These are phyloP conservation scores for Nemoura dubitans DNA, from an alignment of 2,888 invertebrate genomes.

Conservation along the genomic window DNA sequence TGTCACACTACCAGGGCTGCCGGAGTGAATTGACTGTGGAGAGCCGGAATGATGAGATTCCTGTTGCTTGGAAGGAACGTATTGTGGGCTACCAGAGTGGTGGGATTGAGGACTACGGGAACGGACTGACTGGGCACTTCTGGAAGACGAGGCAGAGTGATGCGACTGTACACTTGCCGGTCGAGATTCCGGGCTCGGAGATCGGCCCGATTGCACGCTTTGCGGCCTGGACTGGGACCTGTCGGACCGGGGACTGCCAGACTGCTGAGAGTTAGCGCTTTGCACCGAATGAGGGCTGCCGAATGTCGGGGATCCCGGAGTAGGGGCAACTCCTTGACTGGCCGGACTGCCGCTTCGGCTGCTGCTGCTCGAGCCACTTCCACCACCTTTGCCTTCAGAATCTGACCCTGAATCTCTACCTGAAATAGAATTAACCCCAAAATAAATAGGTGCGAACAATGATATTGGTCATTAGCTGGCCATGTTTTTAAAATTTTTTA, in stretches of 20 bases:
- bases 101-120: conserved; percentile 31
- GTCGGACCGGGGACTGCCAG: conserved; percentile 49
- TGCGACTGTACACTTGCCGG: conserved; percentile 57
- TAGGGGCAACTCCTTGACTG: conserved; percentile 59
- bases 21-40: neutral
- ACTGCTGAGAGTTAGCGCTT: conserved; percentile 45
- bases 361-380: conserved; percentile 58
- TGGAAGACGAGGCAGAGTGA: conserved; percentile 53
- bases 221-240: conserved; percentile 54
- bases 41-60: conserved; percentile 26
- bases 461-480: neutral
- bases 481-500: neutral
- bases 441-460: neutral
- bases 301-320: conserved; percentile 56
- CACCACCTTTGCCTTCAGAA: conserved; percentile 59
- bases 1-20: neutral
- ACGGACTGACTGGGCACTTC: conserved; percentile 21
- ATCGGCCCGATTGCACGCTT: conserved; percentile 57
- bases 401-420: conserved; percentile 58
- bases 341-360: conserved; percentile 61
- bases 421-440: conserved; percentile 39
- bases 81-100: conserved; percentile 13
- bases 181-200: conserved; percentile 52
- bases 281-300: conserved; percentile 52
- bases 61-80: neutral